These are phyloP conservation scores for Drosophila pseudotakahashii DNA, from an alignment of 2,888 invertebrate species.

Conservation along the genomic window DNA sequence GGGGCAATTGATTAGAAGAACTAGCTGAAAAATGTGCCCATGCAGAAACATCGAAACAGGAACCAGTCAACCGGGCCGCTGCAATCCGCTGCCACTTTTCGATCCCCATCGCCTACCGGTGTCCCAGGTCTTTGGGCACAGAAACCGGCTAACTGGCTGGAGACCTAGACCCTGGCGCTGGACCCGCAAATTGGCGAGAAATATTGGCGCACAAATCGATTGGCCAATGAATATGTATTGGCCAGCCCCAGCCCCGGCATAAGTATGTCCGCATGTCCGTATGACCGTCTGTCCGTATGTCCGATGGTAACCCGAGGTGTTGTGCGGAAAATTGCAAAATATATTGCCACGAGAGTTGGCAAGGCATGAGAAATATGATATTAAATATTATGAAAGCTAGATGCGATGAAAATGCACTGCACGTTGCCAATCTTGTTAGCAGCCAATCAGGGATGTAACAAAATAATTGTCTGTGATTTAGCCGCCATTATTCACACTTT, in stretches of 20 bases:
- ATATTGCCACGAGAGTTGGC: conserved; percentile 44
- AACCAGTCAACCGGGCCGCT: conserved; percentile 18
- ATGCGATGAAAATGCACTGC: conserved; percentile 38
- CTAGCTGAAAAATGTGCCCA: conserved; percentile 50
- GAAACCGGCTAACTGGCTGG: conserved; percentile 28
- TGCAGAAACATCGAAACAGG: conserved; percentile 26
- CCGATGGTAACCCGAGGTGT: conserved; percentile 68
- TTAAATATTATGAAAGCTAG: conserved; percentile 49
- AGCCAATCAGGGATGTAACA: conserved; percentile 38
- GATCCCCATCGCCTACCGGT: background rate
- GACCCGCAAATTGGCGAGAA: conserved; percentile 56
- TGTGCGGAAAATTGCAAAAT: conserved; percentile 71
- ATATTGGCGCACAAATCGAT: conserved; percentile 74
- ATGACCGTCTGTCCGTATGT: too few species aligned
- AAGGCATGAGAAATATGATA: conserved; percentile 54
- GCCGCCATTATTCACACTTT: conserved; percentile 42
- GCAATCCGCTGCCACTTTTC: conserved; percentile 9
- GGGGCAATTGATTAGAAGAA: conserved; percentile 66
- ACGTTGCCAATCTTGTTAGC: conserved; percentile 68
- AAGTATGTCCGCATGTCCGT: conserved; percentile 13
- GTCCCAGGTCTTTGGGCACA: conserved; percentile 3
- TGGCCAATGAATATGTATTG: conserved; percentile 77
- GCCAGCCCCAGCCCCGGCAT: conserved; percentile 15
- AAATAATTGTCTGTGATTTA: conserved; percentile 40
- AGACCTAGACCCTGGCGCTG: conserved; percentile 44